Evolutionary conservation across 2,888 invertebrate species (phyloP), one percentile per base, ranked within the genome.

Genomic region (Globia sparganii): DNA sequence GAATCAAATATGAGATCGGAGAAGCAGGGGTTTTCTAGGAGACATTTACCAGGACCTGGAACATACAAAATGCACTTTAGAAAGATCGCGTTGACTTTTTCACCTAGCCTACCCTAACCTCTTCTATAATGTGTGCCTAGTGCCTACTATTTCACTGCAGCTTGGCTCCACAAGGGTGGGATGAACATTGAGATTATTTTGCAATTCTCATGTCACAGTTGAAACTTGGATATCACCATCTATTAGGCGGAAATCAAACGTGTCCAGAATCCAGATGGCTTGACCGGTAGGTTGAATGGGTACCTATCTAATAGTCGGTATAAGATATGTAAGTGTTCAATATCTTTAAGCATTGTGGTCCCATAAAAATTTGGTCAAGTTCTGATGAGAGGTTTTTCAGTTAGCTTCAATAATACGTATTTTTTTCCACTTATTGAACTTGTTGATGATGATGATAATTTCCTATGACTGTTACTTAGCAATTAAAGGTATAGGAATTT

Each of bases 21-120:
- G 75, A 93, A 91, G 71, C 83, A 81, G n/a, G 91, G 90, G 1
- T 91, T 88, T 58, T 91, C 87, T 34, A 92, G 70, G 65, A 93
- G 78, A 40, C 75, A 78, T 64, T 88, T 90, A n/a, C 87, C 90
- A 62, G 86, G 78, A 79, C 87, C 92, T 92, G 89, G 58, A 91
- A 91, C n/a, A 62, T 46, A 56, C 6, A 64, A 76, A 56, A 80
- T 59, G 11, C 4, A 46, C 8, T 0, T 80, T 65, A 59, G n/a
- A 28, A 58, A 28, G 6, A 8, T 15, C 6, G 4, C 28, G 4
- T 40, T n/a, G 4, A n/a, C 4, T 49, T 49, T 46, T 71, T 8
- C 8, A 37, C 9, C 2, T 25, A 9, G 13, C 37, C 37, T 37
- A 37, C 11, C 31, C 25, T 8, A 67, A 46, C 28, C 21, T 6